Conservation (phyloP, 2,113 vertebrate species). For the Boleophthalmus pectinirostris region DNA sequence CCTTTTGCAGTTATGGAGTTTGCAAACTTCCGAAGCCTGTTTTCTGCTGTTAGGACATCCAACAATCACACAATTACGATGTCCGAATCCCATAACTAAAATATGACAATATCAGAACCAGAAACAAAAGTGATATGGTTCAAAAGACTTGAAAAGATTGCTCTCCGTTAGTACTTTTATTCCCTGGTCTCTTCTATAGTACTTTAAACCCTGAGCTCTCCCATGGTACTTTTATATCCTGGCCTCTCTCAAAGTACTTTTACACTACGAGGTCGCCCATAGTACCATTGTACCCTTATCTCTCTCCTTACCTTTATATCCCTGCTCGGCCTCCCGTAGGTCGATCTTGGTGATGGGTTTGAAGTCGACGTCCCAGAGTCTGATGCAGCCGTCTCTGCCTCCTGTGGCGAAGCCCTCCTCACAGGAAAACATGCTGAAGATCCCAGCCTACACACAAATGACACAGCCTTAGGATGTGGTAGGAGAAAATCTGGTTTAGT, state of each 20-base stretch:
- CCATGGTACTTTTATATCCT: too few species aligned
- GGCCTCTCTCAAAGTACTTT: neutral
- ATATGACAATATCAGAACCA: too few species aligned
- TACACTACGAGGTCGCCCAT: too few species aligned
- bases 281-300: neutral
- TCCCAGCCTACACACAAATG: conserved; percentile 79
- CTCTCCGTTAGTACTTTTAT: too few species aligned
- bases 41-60: too few species aligned
- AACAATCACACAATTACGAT: too few species aligned
- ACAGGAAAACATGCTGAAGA: conserved; percentile 96
- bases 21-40: too few species aligned
- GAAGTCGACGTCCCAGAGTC: conserved; percentile 93
- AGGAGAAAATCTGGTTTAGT: too few species aligned
- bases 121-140: too few species aligned
- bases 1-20: too few species aligned
- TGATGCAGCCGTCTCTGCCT: conserved; percentile 91
- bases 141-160: too few species aligned
- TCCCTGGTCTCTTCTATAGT: neutral
- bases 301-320: conserved; percentile 87
- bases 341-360: conserved; percentile 97
- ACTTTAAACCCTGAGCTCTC: neutral
- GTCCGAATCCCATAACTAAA: too few species aligned
- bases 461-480: neutral
- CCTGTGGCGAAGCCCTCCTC: conserved; percentile 96
- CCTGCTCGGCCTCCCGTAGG: conserved; percentile 93